phyloP scores from a whole-genome alignment of 2,888 invertebrate genomes.

The Exocentrus adspersus region DNA sequence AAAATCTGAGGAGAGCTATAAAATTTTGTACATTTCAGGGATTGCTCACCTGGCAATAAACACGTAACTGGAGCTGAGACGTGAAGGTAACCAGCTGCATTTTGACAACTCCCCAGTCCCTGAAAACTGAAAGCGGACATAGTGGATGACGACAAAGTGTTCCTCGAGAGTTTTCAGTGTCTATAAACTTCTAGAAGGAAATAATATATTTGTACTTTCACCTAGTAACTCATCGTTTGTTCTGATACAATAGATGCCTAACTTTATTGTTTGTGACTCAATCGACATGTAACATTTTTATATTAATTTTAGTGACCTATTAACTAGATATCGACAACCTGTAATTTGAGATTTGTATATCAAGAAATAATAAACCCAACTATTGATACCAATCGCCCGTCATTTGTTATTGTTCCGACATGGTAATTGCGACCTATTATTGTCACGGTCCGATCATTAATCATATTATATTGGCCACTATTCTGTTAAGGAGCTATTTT shows the following conservation, averaged over 20 bases:
- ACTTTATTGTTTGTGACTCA: too few relatives aligned
- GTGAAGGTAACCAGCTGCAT: constrained; percentile 3
- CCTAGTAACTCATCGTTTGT: too few relatives aligned
- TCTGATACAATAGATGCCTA: too few relatives aligned
- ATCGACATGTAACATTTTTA: too few relatives aligned
- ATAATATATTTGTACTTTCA: too few relatives aligned
- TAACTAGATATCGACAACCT: too few relatives aligned
- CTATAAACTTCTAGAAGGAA: too few relatives aligned
- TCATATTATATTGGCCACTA: neutral
- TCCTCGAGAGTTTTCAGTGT: too few relatives aligned
- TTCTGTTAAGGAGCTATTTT: too few relatives aligned
- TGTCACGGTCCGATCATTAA: neutral
- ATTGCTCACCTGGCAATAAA: neutral
- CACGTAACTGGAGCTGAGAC: neutral
- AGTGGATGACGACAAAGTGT: too few relatives aligned
- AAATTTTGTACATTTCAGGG: neutral
- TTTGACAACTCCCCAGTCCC: neutral
- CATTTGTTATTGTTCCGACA: neutral
- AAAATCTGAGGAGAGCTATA: neutral
- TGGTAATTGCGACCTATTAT: neutral
- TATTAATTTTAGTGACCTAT: too few relatives aligned
- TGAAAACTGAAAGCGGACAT: constrained; percentile 1
- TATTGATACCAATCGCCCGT: neutral
- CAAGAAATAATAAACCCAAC: neutral
- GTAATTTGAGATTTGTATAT: too few relatives aligned